A percentile compares a stretch with the other conserved stretches of the same genome.
phyloP scores from a whole-genome alignment of 2,888 invertebrate species.

The Acanthopleura granulata region DNA sequence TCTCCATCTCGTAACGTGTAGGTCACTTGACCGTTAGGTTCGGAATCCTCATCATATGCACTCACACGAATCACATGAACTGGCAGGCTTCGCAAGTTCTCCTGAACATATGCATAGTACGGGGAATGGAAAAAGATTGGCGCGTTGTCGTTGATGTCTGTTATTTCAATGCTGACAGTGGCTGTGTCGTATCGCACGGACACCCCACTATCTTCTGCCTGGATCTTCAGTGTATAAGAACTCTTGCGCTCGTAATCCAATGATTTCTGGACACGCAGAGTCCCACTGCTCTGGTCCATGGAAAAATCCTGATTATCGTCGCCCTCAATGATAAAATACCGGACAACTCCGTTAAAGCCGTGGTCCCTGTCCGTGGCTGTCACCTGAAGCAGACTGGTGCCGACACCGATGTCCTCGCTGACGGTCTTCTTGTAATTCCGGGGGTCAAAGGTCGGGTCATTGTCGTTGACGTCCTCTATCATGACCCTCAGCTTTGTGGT shows the following conservation, averaged over 20 bases:
- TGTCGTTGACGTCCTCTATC: conserved; percentile 58
- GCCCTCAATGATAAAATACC: conserved; percentile 89
- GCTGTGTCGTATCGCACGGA: conserved; percentile 79
- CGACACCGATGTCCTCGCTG: conserved; percentile 93
- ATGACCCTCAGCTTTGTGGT: conserved; percentile 38
- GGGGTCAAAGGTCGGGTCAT: conserved; percentile 73
- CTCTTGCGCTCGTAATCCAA: conserved; percentile 92
- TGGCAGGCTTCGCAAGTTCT: conserved; percentile 74
- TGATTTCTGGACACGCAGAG: conserved; percentile 91
- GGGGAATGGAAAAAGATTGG: conserved; percentile 96
- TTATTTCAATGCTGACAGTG: conserved; percentile 82
- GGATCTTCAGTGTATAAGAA: conserved; percentile 85
- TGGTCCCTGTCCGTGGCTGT: conserved; percentile 76
- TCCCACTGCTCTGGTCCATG: conserved; percentile 84
- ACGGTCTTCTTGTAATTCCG: conserved; percentile 81
- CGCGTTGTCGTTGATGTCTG: conserved; percentile 94
- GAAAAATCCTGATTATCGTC: conserved; percentile 74
- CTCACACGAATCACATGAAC: conserved; percentile 76
- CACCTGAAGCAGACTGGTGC: conserved; percentile 87
- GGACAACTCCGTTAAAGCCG: conserved; percentile 89
- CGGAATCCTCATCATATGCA: conserved; percentile 92
- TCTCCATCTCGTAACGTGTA: conserved; percentile 96
- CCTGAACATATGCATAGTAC: conserved; percentile 92
- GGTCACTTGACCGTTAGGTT: conserved; percentile 89
- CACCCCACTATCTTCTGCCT: conserved; percentile 78